Evolutionary conservation across 2,797 vertebrate genomes (phyloP).

Genomic region (Pagetopsis macropterus): DNA sequence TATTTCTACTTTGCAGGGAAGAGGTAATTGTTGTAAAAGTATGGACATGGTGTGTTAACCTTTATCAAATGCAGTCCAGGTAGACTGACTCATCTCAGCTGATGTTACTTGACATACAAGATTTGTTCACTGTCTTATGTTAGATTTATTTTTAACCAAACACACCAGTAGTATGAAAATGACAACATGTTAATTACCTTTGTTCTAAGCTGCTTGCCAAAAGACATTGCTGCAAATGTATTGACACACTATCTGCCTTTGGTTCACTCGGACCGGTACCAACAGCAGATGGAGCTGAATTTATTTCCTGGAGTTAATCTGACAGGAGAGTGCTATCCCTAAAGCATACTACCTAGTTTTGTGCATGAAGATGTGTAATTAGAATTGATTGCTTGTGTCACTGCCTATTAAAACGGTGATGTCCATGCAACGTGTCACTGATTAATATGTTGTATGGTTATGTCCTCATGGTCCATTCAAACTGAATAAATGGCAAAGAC

Average conservation of each 20-base stretch:
- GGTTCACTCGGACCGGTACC: constrained; percentile 46
- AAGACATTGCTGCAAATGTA: constrained; percentile 37
- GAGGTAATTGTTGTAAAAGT: constrained; percentile 40
- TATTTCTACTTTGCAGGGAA: constrained; percentile 35
- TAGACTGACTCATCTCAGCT: constrained; percentile 1
- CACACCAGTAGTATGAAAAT: constrained; percentile 2
- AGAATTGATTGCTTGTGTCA: constrained; percentile 73
- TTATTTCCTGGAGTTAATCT: constrained; percentile 63
- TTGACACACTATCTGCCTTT: constrained; percentile 32
- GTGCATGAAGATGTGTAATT: constrained; percentile 67
- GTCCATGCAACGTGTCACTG: constrained; percentile 67
- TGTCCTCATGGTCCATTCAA: constrained; percentile 46
- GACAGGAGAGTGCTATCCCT: constrained; percentile 57
- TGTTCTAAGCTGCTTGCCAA: constrained; percentile 59
- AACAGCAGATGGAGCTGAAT: constrained; percentile 77
- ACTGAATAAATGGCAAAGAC: constrained; percentile 50
- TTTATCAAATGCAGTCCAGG: constrained; percentile 26
- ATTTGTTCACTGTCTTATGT: constrained; percentile 3
- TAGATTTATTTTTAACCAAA: constrained; percentile 7
- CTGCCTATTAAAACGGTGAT: constrained; percentile 76
- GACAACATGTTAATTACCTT: constrained; percentile 30
- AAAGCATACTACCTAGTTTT: constrained; percentile 70
- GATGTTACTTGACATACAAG: constrained; percentile 23
- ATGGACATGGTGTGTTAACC: constrained; percentile 10
- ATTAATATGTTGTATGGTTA: constrained; percentile 66